A percentile compares a stretch with the other conserved stretches of the same genome.
These are phyloP conservation scores for Bellardia bayeri DNA, from an alignment of 2,888 invertebrate genomes.

Conservation along the genomic window DNA sequence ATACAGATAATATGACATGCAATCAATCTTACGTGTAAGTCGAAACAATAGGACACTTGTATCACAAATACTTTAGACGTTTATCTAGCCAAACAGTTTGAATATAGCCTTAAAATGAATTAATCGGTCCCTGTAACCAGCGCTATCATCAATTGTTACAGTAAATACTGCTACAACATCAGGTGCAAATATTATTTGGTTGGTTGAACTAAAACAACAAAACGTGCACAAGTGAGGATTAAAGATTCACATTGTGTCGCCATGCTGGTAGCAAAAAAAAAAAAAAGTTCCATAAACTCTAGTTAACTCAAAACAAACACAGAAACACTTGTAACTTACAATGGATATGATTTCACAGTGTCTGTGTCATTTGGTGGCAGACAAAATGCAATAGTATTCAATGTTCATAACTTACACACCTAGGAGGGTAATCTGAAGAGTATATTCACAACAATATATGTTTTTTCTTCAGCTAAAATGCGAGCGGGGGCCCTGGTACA, in stretches of 20 bases:
- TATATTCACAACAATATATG: too few species aligned
- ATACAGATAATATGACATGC: too few species aligned
- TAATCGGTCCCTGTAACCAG: conserved; percentile 23
- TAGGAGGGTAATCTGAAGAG: background rate
- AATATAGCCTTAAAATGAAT: background rate
- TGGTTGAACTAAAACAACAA: conserved; percentile 61
- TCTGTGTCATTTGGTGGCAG: background rate
- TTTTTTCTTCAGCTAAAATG: too few species aligned
- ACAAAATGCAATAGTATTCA: background rate
- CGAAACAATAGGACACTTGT: too few species aligned
- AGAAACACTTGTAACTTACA: background rate
- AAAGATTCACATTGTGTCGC: conserved; percentile 54
- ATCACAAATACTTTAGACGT: too few species aligned
- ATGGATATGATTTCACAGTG: background rate
- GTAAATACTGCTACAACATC: conserved; percentile 46
- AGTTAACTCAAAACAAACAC: conserved; percentile 13
- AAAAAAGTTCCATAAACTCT: background rate
- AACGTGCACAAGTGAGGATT: conserved; percentile 68
- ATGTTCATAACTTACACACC: background rate
- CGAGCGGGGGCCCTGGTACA: too few species aligned
- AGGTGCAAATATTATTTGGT: conserved; percentile 63
- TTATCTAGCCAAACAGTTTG: background rate
- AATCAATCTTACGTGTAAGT: too few species aligned
- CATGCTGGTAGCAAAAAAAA: conserved; percentile 17
- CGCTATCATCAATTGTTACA: conserved; percentile 20